Base-by-base conservation (phyloP, 2,797 vertebrate genomes). In the Pseudochaenichthys georgianus region DNA sequence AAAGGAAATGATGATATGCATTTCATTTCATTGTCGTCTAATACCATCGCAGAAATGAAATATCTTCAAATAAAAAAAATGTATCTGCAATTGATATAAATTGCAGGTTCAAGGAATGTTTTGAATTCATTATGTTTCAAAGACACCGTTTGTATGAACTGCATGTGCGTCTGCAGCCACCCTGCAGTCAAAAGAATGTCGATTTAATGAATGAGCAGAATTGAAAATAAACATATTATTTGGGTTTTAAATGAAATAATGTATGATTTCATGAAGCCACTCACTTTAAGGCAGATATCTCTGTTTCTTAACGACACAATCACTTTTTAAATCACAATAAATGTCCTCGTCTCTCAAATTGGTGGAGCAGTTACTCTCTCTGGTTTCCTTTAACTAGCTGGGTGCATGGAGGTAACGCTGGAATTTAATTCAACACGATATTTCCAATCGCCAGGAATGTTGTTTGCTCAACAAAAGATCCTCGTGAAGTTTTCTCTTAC, bases 361-460 rank as follows among this genome's bases (percentile, higher is more conserved):
- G n/a, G n/a, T n/a, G n/a, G n/a, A n/a, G n/a, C n/a, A 3, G 8
- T 41, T 21, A 0, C 21, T 69, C 58, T 69, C 58, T 42, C 0
- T 3, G 1, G 23, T 19, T 2, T 47, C 0, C 10, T 42, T 50
- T 9, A 55, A 52, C 64, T 11, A 16, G 8, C 63, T 48, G 31
- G 4, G 6, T 8, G 64, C 63, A 38, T 19, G 15, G 19, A 3
- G 3, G 23, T 3, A 52, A 58, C 12, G 13, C 38, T 8, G 17
- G 21, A 28, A 38, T 45, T 23, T 42, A 3, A 12, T 54, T 52
- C 34, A 61, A 13, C 11, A n/a, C 4, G 57, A 67, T 51, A 61
- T 57, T 79, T 55, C 10, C 31, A 23, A 38, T 19, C 62, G 17
- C 5, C 28, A 16, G 69, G 74, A 68, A 77, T 57, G 68, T 23